These are phyloP conservation scores for Notamacropus eugenii DNA, from an alignment of 2,797 vertebrate species.

Conservation along the genomic window DNA sequence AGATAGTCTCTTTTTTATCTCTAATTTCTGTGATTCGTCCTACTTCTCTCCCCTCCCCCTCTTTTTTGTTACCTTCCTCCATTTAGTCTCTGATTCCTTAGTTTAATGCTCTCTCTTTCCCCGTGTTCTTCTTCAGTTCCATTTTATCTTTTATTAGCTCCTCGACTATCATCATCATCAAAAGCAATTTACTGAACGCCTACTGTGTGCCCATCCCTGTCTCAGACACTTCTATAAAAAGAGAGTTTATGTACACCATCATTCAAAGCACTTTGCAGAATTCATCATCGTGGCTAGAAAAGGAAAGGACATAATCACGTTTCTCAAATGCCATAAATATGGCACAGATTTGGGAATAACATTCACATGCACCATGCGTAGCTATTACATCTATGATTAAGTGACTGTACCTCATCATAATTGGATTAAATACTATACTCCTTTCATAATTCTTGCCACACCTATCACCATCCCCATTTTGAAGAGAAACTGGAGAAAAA, in stretches of 20 bases:
- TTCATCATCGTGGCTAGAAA: slow-evolving; percentile 38
- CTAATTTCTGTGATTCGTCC: slow-evolving; percentile 30
- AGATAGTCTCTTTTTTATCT: slow-evolving; percentile 54
- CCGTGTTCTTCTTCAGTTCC: background rate
- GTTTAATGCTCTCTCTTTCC: slow-evolving; percentile 28
- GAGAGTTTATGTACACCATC: background rate
- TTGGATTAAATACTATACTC: slow-evolving; percentile 37
- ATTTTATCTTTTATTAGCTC: slow-evolving; percentile 42
- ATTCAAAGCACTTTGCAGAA: slow-evolving; percentile 35
- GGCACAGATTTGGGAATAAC: slow-evolving; percentile 1
- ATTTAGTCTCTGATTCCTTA: background rate
- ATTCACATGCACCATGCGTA: background rate
- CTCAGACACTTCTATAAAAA: background rate
- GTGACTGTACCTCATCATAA: slow-evolving; percentile 18
- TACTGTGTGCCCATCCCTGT: background rate
- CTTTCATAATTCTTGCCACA: slow-evolving; percentile 52
- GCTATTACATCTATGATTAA: background rate
- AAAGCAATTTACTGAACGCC: background rate
- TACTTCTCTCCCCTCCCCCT: background rate
- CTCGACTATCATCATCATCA: slow-evolving; percentile 7
- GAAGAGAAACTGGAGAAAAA: slow-evolving; percentile 7
- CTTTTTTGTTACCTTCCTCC: background rate
- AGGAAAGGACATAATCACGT: slow-evolving; percentile 32
- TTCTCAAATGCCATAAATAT: slow-evolving; percentile 42
- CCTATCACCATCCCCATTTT: background rate